phyloP scores from a whole-genome alignment of 2,113 vertebrate species.

The Daphoenositta chrysoptera region DNA sequence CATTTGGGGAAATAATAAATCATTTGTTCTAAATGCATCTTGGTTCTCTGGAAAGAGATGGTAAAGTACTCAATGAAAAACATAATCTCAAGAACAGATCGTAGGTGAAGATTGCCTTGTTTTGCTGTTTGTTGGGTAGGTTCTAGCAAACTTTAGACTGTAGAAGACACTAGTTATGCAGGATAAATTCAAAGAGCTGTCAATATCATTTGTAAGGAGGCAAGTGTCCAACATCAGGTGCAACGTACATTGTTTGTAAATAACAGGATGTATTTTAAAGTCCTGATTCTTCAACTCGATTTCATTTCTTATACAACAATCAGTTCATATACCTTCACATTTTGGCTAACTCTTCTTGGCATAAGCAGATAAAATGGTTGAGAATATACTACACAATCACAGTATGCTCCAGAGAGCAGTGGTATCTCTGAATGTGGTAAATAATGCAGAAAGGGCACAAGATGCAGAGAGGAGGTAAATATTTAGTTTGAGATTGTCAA shows the following conservation, averaged over 20 bases:
- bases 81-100: conserved; percentile 11
- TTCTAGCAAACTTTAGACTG: not conserved
- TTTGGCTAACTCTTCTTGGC: not conserved
- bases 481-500: conserved; percentile 31
- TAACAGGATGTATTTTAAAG: not conserved
- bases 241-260: not conserved
- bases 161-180: conserved; percentile 2
- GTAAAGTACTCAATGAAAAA: conserved; percentile 22
- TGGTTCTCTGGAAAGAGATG: not conserved
- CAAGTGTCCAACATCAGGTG: not conserved
- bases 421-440: not conserved
- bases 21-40: not conserved
- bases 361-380: not conserved
- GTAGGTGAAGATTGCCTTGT: not conserved
- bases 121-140: not conserved
- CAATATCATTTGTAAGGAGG: not conserved
- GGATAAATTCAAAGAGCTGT: not conserved
- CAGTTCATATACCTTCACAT: not conserved
- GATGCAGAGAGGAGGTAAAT: conserved; percentile 37
- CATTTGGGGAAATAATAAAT: not conserved
- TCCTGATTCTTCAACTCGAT: not conserved
- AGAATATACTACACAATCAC: not conserved
- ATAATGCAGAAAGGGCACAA: conserved; percentile 20
- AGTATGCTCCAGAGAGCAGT: not conserved
- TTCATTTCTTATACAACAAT: not conserved